phyloP scores from a whole-genome alignment of 2,888 invertebrate species.

The Eumacrocentrus americanus region DNA sequence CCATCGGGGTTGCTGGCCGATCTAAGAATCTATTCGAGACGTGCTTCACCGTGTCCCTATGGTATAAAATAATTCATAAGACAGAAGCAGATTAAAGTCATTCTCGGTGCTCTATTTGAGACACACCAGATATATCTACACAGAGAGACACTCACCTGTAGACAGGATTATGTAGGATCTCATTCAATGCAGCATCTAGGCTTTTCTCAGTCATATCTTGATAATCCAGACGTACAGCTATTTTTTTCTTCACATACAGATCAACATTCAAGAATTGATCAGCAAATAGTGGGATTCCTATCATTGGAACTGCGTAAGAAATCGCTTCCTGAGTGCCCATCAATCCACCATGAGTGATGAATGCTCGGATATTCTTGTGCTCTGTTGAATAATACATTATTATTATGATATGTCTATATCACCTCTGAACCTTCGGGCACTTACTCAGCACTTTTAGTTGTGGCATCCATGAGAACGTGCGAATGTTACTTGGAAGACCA shows the following conservation, averaged over 20 bases:
- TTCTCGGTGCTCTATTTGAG: background rate
- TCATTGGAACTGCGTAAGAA: constrained; percentile 52
- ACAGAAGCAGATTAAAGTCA: too few species aligned
- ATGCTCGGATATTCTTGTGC: constrained; percentile 51
- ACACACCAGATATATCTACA: background rate
- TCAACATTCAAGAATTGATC: constrained; percentile 53
- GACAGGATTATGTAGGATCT: constrained; percentile 44
- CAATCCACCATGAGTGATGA: constrained; percentile 56
- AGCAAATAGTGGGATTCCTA: constrained; percentile 53
- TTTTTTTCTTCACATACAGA: constrained; percentile 41
- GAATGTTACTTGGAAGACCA: constrained; percentile 48
- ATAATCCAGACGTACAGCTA: constrained; percentile 44
- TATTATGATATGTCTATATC: too few species aligned
- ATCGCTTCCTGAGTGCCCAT: constrained; percentile 55
- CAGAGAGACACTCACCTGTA: constrained; percentile 44
- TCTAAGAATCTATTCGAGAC: constrained; percentile 43
- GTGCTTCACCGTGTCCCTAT: constrained; percentile 27
- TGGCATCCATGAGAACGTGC: constrained; percentile 46
- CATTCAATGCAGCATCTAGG: constrained; percentile 45
- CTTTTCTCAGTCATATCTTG: constrained; percentile 41
- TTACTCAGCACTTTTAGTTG: constrained; percentile 52
- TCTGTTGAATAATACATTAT: constrained; percentile 43
- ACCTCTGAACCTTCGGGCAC: too few species aligned
- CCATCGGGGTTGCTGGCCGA: constrained; percentile 44
- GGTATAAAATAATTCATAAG: background rate